phyloP scores from a whole-genome alignment of 2,888 invertebrate species.

The Torymus tubicola region DNA sequence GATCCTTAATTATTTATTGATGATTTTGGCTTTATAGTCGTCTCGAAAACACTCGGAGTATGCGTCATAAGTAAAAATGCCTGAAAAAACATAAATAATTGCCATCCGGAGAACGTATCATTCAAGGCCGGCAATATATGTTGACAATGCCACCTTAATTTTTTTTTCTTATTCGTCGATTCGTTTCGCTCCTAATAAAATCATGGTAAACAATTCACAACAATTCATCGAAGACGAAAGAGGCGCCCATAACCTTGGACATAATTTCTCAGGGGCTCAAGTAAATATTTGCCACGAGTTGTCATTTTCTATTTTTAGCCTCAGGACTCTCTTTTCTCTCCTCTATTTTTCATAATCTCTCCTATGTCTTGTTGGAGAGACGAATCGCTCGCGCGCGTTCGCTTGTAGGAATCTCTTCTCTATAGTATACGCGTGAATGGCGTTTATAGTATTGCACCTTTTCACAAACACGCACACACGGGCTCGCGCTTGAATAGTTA shows the following conservation, averaged over 20 bases:
- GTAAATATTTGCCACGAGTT: conserved; percentile 64
- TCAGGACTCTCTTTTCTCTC: conserved; percentile 15
- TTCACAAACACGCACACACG: too few species aligned
- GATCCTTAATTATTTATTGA: too few species aligned
- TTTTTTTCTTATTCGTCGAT: background rate
- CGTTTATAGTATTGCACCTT: too few species aligned
- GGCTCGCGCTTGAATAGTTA: too few species aligned
- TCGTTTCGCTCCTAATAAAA: background rate
- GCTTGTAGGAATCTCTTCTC: background rate
- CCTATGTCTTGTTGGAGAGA: background rate
- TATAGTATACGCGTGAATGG: too few species aligned
- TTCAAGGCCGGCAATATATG: too few species aligned
- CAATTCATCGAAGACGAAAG: background rate
- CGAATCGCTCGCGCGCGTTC: background rate
- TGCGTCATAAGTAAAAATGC: too few species aligned
- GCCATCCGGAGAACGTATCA: too few species aligned
- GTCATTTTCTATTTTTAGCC: conserved; percentile 66
- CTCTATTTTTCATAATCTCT: background rate
- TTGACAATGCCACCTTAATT: too few species aligned
- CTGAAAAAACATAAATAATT: too few species aligned
- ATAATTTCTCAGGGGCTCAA: conserved; percentile 37
- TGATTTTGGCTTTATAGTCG: too few species aligned
- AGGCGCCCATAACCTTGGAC: conserved; percentile 49
- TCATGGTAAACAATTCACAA: background rate
- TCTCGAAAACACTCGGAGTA: too few species aligned